Conservation (phyloP, 2,113 vertebrate genomes). For the Oriolus oriolus region DNA sequence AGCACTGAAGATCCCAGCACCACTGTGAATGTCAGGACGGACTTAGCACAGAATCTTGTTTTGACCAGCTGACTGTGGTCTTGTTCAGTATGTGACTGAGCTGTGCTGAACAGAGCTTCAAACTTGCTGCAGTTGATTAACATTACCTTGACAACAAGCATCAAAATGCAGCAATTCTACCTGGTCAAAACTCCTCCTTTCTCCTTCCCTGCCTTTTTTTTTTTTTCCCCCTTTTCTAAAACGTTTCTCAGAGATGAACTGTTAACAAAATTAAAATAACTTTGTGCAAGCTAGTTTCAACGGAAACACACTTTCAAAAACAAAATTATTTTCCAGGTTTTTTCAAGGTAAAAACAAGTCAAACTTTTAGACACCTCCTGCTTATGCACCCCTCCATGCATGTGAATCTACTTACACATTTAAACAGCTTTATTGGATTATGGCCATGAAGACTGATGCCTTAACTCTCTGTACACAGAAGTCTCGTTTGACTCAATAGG, state of each 20-base stretch:
- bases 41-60: neutral
- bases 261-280: neutral
- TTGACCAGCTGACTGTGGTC: neutral
- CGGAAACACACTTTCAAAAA: neutral
- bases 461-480: neutral
- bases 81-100: neutral
- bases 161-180: neutral
- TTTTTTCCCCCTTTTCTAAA: neutral
- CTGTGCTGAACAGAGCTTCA: neutral
- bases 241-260: neutral
- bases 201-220: fast-evolving
- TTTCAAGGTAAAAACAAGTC: neutral
- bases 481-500: neutral
- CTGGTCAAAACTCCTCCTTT: neutral
- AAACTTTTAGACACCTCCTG: neutral
- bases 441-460: neutral
- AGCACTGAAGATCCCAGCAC: neutral
- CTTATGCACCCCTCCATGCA: neutral
- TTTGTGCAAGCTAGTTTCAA: neutral
- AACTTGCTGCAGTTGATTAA: neutral
- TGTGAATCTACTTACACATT: neutral
- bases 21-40: neutral
- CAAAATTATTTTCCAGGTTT: neutral
- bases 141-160: neutral
- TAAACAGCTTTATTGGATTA: neutral